Evolutionary conservation across 2,888 invertebrate genomes (phyloP).

Genomic region (Disparrhopalites patrizii): DNA sequence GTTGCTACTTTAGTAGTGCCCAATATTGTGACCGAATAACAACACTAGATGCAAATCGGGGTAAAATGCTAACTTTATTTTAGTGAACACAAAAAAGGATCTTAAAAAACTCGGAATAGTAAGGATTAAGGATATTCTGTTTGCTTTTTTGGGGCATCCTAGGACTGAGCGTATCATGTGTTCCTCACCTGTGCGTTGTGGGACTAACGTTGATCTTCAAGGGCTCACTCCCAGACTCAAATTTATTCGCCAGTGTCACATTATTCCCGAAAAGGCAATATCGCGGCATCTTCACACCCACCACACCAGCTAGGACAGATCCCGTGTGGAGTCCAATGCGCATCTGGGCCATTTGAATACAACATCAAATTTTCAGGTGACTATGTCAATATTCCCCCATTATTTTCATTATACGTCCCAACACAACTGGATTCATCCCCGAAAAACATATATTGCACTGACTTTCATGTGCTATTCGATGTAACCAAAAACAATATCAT

Average conservation of each 20-base stretch:
- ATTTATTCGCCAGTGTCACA: conserved; percentile 91
- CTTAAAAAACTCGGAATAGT: too few relatives aligned
- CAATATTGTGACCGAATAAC: too few relatives aligned
- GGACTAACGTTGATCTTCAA: conserved; percentile 88
- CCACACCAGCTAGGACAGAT: conserved; percentile 87
- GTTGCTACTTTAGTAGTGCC: too few relatives aligned
- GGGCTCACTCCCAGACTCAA: conserved; percentile 89
- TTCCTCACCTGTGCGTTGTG: conserved; percentile 81
- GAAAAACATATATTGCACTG: background rate
- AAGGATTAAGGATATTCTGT: too few relatives aligned
- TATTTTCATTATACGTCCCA: too few relatives aligned
- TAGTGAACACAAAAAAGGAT: too few relatives aligned
- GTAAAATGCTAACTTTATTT: too few relatives aligned
- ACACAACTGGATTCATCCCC: too few relatives aligned
- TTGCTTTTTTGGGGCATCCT: too few relatives aligned
- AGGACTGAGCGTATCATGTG: too few relatives aligned
- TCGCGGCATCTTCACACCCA: conserved; percentile 87
- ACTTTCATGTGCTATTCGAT: background rate
- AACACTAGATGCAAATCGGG: too few relatives aligned
- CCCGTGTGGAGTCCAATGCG: conserved; percentile 92
- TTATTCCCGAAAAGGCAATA: conserved; percentile 95
- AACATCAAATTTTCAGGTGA: conserved; percentile 23
- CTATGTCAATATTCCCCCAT: background rate
- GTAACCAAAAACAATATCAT: conserved; percentile 24
- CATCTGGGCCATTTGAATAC: too few relatives aligned